A percentile compares a stretch with the other conserved stretches of the same genome.
phyloP scores from a whole-genome alignment of 2,113 vertebrate genomes.

The Galbula dea region DNA sequence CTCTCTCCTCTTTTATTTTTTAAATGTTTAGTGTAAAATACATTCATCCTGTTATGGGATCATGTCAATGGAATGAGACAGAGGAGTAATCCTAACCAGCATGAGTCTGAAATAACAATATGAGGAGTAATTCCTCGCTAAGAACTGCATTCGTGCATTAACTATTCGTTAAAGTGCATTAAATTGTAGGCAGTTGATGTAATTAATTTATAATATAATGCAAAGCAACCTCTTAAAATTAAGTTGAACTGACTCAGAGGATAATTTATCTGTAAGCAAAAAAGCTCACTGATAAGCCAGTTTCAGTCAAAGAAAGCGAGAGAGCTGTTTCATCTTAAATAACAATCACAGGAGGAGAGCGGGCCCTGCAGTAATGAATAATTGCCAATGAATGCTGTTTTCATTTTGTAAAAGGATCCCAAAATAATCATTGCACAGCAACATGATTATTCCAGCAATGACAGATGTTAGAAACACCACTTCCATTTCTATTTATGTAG shows the following conservation, averaged over 20 bases:
- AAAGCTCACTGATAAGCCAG: neutral
- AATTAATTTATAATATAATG: slow-evolving; percentile 57
- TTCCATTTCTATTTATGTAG: neutral
- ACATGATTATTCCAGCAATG: slow-evolving; percentile 15
- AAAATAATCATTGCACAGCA: neutral
- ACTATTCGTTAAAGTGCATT: neutral
- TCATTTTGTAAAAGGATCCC: slow-evolving; percentile 26
- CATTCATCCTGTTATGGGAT: slow-evolving; percentile 45
- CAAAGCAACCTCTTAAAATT: slow-evolving; percentile 26
- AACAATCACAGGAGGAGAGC: neutral
- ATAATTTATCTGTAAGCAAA: slow-evolving; percentile 26
- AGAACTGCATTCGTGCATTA: slow-evolving; percentile 9
- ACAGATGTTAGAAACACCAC: neutral
- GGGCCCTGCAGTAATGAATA: neutral
- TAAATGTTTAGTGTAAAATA: slow-evolving; percentile 52
- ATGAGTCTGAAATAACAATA: neutral
- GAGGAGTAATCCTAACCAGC: slow-evolving; percentile 12
- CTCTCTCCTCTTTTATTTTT: slow-evolving; percentile 31
- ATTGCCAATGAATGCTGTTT: slow-evolving; percentile 12
- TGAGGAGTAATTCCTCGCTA: neutral
- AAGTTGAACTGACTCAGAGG: slow-evolving; percentile 27
- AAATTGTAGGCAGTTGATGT: neutral
- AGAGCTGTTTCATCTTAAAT: slow-evolving; percentile 22
- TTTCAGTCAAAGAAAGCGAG: neutral
- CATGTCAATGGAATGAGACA: slow-evolving; percentile 30